Conservation (phyloP, 2,888 invertebrate species). For the Diplazon laetatorius region DNA sequence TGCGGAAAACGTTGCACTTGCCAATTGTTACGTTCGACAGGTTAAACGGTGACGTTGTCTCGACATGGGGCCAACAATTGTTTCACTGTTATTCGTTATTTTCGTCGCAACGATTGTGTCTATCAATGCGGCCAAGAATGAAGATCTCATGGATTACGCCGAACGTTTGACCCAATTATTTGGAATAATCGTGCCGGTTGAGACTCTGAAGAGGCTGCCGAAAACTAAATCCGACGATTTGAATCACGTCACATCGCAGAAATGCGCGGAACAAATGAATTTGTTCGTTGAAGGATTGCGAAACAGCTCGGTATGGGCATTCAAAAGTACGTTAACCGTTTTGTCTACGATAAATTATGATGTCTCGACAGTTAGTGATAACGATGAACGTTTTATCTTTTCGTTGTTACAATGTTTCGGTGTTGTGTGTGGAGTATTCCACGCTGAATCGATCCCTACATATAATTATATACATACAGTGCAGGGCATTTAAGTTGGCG, state of each 20-base stretch:
- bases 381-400: no score
- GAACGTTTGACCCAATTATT: background rate
- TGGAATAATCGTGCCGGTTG: background rate
- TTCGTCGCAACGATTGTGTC: background rate
- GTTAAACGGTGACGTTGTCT: background rate
- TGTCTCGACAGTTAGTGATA: background rate
- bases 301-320: constrained; percentile 39
- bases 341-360: background rate
- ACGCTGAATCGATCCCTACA: no score
- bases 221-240: background rate
- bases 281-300: background rate
- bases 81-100: background rate
- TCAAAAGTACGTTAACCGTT: constrained; percentile 38
- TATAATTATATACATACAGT: no score
- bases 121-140: background rate
- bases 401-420: no score
- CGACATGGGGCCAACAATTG: background rate
- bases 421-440: no score
- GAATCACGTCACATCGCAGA: background rate
- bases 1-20: background rate
- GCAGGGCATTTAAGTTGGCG: no score
- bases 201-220: background rate
- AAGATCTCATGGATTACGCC: background rate
- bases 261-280: constrained; percentile 35
- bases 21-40: background rate